Evolutionary conservation across 1,140 invertebrate genomes (phyloP), one percentile per base, ranked within the genome.

Genomic region (Sitodiplosis mosellana): DNA sequence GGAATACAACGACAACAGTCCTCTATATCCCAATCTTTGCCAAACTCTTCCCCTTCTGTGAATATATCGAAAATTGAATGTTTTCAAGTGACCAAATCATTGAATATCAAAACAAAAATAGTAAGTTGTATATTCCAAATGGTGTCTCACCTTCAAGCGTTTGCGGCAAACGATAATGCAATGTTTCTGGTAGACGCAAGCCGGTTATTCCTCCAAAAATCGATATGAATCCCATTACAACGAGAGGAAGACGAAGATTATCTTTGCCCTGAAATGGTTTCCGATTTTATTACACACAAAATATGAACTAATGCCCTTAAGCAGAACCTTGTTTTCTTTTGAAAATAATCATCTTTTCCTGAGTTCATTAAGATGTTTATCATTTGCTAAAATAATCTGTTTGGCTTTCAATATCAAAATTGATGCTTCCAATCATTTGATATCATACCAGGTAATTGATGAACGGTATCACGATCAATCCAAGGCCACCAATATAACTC

Each of bases 401-500:
- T n/a, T n/a, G n/a, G n/a, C n/a, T 46, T 46, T 42, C 3, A 18
- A 2, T 12, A 33, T 11, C 17, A 21, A 7, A 15, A 42, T 48
- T 48, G 45, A 52, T 52, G 43, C 15, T 12, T 22, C 41, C 20
- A 45, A 44, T 10, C 12, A n/a, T n/a, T n/a, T n/a, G n/a, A n/a
- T 11, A 33, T 21, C 36, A 48, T 73, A 87, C 83, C 69, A 89
- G 68, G 66, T 89, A 88, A 40, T 84, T 89, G 40, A 93, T 82
- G 64, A 93, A 88, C 11, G 87, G 84, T 56, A 93, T 88, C 36
- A 91, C 80, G 51, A 90, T 86, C 12, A 90, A 69, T 20, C 86
- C 87, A 50, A 89, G 65, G 17, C 86, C 85, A 18, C 83, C 85
- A 48, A 90, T 81, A 59, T 90, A 89, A 10, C 27, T 27, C 4